phyloP scores from a whole-genome alignment of 2,113 vertebrate species.

The Hippopotamus amphibius region DNA sequence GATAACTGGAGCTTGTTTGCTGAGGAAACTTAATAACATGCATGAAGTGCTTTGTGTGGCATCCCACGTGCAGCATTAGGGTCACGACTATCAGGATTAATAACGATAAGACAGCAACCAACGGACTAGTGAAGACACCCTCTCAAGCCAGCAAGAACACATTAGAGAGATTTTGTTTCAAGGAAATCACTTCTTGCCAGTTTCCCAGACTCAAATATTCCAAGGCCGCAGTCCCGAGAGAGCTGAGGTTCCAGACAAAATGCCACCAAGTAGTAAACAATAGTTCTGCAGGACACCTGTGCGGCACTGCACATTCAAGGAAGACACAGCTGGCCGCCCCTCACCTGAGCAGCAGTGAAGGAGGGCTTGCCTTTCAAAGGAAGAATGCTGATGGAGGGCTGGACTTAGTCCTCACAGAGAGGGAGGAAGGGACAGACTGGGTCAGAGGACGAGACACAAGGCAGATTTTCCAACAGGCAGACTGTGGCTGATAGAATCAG shows the following conservation, averaged over 20 bases:
- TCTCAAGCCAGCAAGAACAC: background rate
- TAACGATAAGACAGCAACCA: background rate
- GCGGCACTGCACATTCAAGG: background rate
- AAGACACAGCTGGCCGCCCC: background rate
- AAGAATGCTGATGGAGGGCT: background rate
- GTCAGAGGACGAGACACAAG: background rate
- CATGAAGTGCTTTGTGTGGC: background rate
- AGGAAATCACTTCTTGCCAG: background rate
- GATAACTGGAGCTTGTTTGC: background rate
- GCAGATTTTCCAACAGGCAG: background rate
- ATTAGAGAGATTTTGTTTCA: background rate
- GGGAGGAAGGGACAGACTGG: background rate
- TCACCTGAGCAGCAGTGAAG: background rate
- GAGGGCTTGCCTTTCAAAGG: background rate
- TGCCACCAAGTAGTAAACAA: background rate
- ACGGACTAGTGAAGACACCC: background rate
- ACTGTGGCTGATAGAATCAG: fast-evolving
- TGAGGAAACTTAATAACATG: background rate
- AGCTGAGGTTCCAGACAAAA: background rate
- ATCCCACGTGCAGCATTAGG: background rate
- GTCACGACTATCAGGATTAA: background rate
- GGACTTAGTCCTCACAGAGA: background rate
- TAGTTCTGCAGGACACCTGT: background rate
- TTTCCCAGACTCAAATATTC: background rate
- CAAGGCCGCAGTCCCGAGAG: background rate